These are phyloP conservation scores for Nomada fucata DNA, from an alignment of 2,888 invertebrate species.

Conservation along the genomic window DNA sequence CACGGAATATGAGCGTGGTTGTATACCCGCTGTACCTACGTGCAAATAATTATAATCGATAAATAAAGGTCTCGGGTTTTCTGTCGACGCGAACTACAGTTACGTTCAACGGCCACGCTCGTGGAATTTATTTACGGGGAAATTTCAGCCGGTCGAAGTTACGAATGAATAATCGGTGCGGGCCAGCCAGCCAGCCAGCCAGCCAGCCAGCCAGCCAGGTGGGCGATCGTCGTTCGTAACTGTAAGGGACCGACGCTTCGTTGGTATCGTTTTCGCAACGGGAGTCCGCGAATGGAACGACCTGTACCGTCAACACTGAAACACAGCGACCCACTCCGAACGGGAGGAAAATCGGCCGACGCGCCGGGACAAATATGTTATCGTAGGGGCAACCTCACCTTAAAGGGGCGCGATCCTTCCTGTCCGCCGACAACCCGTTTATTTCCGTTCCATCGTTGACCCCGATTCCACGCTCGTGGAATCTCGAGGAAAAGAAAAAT, in stretches of 20 bases:
- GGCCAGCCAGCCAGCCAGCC: too few species aligned
- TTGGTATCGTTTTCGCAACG: background rate
- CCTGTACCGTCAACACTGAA: conserved; percentile 22
- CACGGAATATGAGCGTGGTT: conserved; percentile 30
- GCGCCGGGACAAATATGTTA: conserved; percentile 19
- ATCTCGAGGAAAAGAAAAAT: background rate
- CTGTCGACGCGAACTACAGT: conserved; percentile 1
- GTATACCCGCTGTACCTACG: conserved; percentile 22
- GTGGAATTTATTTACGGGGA: background rate
- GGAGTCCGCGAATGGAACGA: conserved; percentile 1
- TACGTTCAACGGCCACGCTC: background rate
- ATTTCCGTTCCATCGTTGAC: background rate
- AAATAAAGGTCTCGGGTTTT: conserved; percentile 12
- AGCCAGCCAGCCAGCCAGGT: background rate
- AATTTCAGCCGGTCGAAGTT: background rate
- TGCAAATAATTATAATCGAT: conserved; percentile 37
- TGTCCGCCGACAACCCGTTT: background rate
- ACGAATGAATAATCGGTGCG: background rate
- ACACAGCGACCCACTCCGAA: conserved; percentile 10
- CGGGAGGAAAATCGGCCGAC: conserved; percentile 21
- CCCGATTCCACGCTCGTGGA: background rate
- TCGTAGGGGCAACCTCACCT: conserved; percentile 41
- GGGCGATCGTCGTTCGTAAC: background rate
- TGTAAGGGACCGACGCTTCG: too few species aligned
- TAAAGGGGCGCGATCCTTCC: conserved; percentile 50